A percentile compares a stretch with the other conserved stretches of the same genome.
Evolutionary conservation across 2,797 vertebrate genomes (phyloP).

Genomic region (Semaprochilodus insignis): DNA sequence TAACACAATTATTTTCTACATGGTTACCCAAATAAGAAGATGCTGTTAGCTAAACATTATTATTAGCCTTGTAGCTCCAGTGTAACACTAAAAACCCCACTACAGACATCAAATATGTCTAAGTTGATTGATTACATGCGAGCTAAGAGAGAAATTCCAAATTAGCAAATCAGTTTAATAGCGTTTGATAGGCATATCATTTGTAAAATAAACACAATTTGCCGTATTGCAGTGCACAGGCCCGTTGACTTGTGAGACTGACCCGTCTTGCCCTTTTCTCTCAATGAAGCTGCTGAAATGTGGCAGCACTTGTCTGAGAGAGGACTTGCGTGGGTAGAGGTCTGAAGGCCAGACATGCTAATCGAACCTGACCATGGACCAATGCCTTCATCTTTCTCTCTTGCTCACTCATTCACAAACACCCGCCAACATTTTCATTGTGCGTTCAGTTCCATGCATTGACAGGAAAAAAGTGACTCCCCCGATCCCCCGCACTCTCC

Average conservation of each 20-base stretch:
- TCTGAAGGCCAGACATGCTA: conserved; percentile 46
- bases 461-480: background rate
- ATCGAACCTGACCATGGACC: conserved; percentile 22
- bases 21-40: no score
- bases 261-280: conserved; percentile 29
- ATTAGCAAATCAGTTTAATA: background rate
- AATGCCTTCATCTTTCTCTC: conserved; percentile 12
- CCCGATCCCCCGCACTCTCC: background rate
- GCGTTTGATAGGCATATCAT: conserved; percentile 1
- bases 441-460: conserved; percentile 14
- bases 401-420: background rate
- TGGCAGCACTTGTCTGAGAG: conserved; percentile 38
- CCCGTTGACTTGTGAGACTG: conserved; percentile 22
- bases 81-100: background rate
- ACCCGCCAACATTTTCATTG: conserved; percentile 8
- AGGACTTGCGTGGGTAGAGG: conserved; percentile 40
- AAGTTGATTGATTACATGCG: background rate
- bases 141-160: no score
- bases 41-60: no score
- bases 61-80: no score
- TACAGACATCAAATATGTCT: background rate
- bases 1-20: no score
- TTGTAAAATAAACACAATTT: background rate
- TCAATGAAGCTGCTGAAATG: conserved; percentile 43
- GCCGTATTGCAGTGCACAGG: background rate